Conservation (phyloP, 2,113 vertebrate species). For the Alaudala cheleensis region DNA sequence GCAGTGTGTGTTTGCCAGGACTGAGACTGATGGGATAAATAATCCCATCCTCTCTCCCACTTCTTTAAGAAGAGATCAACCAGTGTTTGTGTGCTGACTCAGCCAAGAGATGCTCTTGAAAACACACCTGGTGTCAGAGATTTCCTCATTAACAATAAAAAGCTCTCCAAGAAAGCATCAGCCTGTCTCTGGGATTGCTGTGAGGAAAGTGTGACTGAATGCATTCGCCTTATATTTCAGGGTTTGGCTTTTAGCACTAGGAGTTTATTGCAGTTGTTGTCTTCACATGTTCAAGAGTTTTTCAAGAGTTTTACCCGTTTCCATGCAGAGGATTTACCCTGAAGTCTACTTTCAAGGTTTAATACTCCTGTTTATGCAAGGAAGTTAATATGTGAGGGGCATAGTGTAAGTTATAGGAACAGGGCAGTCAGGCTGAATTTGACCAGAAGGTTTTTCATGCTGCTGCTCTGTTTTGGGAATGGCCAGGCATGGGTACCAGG, state of each 20-base stretch:
- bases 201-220: neutral
- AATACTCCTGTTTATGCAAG: neutral
- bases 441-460: neutral
- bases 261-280: neutral
- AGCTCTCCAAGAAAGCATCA: neutral
- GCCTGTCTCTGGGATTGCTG: neutral
- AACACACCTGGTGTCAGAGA: neutral
- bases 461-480: neutral
- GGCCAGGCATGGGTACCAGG: rapidly evolving
- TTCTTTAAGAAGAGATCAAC: neutral
- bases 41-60: neutral
- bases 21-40: neutral
- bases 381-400: neutral
- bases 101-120: neutral
- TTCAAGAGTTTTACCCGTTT: neutral
- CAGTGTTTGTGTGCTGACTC: neutral
- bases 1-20: neutral
- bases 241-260: neutral
- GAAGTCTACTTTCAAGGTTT: neutral
- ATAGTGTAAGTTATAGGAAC: neutral
- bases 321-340: neutral
- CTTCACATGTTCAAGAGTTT: neutral
- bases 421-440: neutral
- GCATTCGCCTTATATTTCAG: neutral
- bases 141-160: neutral